Evolutionary conservation across 2,113 vertebrate species (phyloP).

Genomic region (Xenopus laevis): DNA sequence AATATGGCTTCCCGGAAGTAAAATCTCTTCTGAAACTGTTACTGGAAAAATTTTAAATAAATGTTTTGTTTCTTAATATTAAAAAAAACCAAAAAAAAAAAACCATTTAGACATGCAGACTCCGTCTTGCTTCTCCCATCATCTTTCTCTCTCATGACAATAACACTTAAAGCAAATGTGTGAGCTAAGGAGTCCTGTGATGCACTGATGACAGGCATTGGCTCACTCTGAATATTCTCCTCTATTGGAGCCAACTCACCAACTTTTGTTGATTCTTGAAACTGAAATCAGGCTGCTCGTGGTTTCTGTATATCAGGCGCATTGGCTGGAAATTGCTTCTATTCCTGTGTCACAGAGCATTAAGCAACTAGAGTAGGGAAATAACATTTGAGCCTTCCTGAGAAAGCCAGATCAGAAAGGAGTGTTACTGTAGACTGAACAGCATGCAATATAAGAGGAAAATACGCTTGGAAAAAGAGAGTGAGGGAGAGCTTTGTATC

Average conservation of each 20-base stretch:
- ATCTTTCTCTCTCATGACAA: neutral
- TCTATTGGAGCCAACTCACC: conserved; percentile 19
- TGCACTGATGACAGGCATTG: conserved; percentile 21
- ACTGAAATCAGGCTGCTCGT: conserved; percentile 28
- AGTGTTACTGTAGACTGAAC: conserved; percentile 4
- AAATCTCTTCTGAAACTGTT: no score
- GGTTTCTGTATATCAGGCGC: conserved; percentile 36
- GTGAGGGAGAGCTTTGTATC: neutral
- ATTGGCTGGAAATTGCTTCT: conserved; percentile 40
- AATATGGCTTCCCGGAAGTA: no score
- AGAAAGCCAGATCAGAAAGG: conserved; percentile 6
- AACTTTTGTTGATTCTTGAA: conserved; percentile 36
- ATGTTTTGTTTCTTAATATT: no score
- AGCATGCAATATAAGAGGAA: neutral
- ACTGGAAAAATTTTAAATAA: no score
- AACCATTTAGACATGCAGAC: no score
- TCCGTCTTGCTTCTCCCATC: neutral
- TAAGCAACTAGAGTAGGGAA: conserved; percentile 30
- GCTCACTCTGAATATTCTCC: conserved; percentile 25
- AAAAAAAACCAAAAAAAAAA: no score
- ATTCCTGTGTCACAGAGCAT: conserved; percentile 37
- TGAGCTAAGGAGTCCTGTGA: neutral
- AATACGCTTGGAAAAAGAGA: neutral
- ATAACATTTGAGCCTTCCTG: conserved; percentile 34
- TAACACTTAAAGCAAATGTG: neutral